These are phyloP conservation scores for Drosophila koepferae DNA, from an alignment of 2,888 invertebrate species.

Conservation along the genomic window DNA sequence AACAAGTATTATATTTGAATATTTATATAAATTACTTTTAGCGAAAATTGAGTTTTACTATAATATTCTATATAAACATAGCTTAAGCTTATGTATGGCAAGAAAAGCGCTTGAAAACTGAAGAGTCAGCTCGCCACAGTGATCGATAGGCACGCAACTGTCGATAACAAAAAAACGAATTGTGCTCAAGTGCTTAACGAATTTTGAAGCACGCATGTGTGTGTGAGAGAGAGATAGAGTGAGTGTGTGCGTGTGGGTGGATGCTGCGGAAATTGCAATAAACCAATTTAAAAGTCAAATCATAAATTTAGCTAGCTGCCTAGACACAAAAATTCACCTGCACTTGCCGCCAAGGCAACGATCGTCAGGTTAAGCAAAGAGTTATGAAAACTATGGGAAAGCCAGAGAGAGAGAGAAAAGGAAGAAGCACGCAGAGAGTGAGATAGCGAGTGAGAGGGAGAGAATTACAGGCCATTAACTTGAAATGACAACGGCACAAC, in stretches of 20 bases:
- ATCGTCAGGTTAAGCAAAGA: constrained; percentile 60
- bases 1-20: no score
- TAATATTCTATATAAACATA: not conserved
- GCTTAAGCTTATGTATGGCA: not conserved
- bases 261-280: constrained; percentile 62
- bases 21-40: no score
- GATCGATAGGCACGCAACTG: not conserved
- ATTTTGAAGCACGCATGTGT: not conserved
- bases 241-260: constrained; percentile 26
- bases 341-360: constrained; percentile 49
- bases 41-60: not conserved
- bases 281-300: constrained; percentile 69
- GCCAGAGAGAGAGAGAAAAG: constrained; percentile 23
- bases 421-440: not conserved
- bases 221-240: constrained; percentile 4
- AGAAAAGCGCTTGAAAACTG: not conserved
- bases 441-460: constrained; percentile 14
- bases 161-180: constrained; percentile 28
- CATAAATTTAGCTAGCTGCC: constrained; percentile 65
- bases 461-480: constrained; percentile 82
- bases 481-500: constrained; percentile 81
- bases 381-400: constrained; percentile 48
- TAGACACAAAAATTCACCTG: constrained; percentile 63
- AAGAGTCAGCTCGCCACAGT: not conserved
- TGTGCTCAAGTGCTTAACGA: not conserved